These are phyloP conservation scores for Abscondita cerata DNA, from an alignment of 2,888 invertebrate genomes.

Conservation along the genomic window DNA sequence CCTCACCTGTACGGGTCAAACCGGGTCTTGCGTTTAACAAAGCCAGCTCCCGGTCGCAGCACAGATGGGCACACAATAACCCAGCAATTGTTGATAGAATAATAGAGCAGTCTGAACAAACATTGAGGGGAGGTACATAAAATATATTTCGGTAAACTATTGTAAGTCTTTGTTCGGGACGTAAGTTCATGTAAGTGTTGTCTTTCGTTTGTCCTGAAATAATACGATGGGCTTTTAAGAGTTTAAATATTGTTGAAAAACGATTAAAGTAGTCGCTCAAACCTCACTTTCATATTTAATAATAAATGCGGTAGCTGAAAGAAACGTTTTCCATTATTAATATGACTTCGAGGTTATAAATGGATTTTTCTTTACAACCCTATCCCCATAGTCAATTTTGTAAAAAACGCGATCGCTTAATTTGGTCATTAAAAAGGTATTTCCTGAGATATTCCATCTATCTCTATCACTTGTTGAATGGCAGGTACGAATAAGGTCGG, in stretches of 20 bases:
- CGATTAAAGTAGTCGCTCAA: not conserved
- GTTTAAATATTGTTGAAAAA: slow-evolving; percentile 14
- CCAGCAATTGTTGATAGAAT: slow-evolving; percentile 56
- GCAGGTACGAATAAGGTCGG: slow-evolving; percentile 33
- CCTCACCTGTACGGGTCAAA: slow-evolving; percentile 43
- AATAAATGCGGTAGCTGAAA: not conserved
- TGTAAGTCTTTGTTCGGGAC: slow-evolving; percentile 43
- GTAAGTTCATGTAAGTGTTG: slow-evolving; percentile 47
- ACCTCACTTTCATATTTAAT: slow-evolving; percentile 6
- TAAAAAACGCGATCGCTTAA: slow-evolving; percentile 31
- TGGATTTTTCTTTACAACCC: slow-evolving; percentile 23
- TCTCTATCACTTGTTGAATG: slow-evolving; percentile 39
- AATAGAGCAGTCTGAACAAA: slow-evolving; percentile 57
- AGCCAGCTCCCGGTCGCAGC: slow-evolving; percentile 37
- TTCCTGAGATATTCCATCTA: slow-evolving; percentile 35
- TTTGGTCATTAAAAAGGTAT: slow-evolving; percentile 38
- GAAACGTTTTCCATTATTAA: slow-evolving; percentile 17
- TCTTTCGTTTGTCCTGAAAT: slow-evolving; percentile 47
- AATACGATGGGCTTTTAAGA: slow-evolving; percentile 51
- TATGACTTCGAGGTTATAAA: slow-evolving; percentile 24
- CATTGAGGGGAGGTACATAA: slow-evolving; percentile 49
- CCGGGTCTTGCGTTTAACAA: slow-evolving; percentile 31
- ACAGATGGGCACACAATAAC: slow-evolving; percentile 57
- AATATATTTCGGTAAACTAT: slow-evolving; percentile 48
- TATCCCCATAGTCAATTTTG: slow-evolving; percentile 10